Conservation (phyloP, 2,113 vertebrate species). For the Orientallactaga bullata region DNA sequence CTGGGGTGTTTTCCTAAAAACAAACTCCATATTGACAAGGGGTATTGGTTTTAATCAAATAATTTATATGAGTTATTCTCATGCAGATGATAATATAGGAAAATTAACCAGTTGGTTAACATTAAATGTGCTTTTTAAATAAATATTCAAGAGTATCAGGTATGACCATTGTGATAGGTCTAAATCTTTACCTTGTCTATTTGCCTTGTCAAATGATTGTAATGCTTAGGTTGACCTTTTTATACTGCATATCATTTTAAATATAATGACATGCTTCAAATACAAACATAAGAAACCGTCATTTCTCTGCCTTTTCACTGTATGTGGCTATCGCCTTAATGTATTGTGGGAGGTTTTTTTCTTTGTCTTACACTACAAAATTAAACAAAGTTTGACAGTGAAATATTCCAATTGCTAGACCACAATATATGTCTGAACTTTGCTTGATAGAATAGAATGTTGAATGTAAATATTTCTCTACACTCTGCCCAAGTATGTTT, state of each 20-base stretch:
- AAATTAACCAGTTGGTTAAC: conserved; percentile 49
- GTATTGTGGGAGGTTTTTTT: conserved; percentile 32
- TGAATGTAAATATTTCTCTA: conserved; percentile 76
- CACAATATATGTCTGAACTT: conserved; percentile 61
- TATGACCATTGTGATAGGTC: not conserved
- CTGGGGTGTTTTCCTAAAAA: conserved; percentile 59
- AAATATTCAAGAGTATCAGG: not conserved
- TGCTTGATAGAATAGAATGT: conserved; percentile 67
- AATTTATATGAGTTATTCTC: conserved; percentile 38
- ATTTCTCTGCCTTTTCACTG: conserved; percentile 70
- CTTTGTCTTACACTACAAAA: conserved; percentile 47
- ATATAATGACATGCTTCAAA: conserved; percentile 51
- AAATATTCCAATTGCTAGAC: conserved; percentile 76
- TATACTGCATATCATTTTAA: conserved; percentile 59
- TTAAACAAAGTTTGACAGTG: conserved; percentile 82
- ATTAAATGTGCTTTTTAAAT: conserved; percentile 14
- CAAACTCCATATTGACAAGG: not conserved
- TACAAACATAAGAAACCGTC: conserved; percentile 41
- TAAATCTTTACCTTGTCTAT: conserved; percentile 44
- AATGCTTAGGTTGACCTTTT: not conserved
- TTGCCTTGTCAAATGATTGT: conserved; percentile 52
- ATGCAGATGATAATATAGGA: conserved; percentile 11
- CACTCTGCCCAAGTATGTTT: conserved; percentile 71
- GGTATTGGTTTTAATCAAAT: conserved; percentile 32
- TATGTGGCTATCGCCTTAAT: conserved; percentile 65